Percentiles rank a stretch among this genome's conserved stretches.
Evolutionary conservation across 2,113 vertebrate genomes (phyloP).

Genomic region (Bothrops jararaca): DNA sequence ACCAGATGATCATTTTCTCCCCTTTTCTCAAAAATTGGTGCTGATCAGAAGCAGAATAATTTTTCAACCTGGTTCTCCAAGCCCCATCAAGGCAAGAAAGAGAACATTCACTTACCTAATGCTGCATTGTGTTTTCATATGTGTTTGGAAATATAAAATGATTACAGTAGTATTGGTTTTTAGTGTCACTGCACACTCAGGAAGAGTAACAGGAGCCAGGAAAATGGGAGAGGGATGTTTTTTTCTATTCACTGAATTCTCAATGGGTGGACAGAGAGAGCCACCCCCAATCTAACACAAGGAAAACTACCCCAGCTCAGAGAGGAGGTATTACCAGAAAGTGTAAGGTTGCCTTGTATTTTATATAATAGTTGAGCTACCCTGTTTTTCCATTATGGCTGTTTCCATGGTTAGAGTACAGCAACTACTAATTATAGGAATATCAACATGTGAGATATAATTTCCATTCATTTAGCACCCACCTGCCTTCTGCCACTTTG

Average conservation of each 20-base stretch:
- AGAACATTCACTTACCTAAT: neutral
- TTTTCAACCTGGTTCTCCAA: neutral
- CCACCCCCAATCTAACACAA: neutral
- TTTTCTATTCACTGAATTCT: neutral
- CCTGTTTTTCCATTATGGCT: neutral
- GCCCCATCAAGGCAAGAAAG: neutral
- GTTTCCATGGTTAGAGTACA: neutral
- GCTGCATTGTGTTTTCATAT: neutral
- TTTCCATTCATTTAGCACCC: slow-evolving; percentile 5
- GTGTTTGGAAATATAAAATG: neutral
- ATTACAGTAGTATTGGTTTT: neutral
- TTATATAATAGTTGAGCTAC: neutral
- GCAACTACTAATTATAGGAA: neutral
- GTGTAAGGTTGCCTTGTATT: neutral
- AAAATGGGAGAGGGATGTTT: neutral
- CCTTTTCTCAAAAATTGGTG: neutral
- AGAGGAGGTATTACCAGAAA: neutral
- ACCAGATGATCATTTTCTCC: neutral
- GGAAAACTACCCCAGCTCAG: neutral
- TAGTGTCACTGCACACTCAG: neutral
- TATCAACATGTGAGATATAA: neutral
- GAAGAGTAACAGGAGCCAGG: neutral
- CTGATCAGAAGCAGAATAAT: neutral
- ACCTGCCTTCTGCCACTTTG: slow-evolving; percentile 11
- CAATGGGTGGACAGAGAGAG: neutral